Evolutionary conservation across 2,888 invertebrate species (phyloP).

Genomic region (Euphydryas editha): DNA sequence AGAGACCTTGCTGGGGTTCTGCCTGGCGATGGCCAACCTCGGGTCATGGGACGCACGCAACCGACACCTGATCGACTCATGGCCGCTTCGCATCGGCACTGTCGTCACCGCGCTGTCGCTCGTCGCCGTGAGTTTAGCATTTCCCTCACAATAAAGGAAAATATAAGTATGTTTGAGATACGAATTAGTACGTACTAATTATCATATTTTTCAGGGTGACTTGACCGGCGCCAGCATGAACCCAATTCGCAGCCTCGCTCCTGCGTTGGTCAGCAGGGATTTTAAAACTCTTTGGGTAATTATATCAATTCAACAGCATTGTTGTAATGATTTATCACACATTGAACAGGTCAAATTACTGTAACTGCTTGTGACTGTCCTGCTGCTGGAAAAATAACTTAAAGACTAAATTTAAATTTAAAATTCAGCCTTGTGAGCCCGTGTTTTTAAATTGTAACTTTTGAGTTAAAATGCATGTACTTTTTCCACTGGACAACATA

Average conservation of each 20-base stretch:
- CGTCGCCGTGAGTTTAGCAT: constrained; percentile 80
- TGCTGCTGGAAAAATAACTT: too few relatives aligned
- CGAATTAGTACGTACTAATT: neutral
- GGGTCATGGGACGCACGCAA: constrained; percentile 89
- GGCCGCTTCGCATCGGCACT: constrained; percentile 86
- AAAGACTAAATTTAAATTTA: too few relatives aligned
- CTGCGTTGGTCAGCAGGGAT: constrained; percentile 86
- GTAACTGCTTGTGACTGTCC: too few relatives aligned
- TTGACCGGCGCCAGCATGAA: constrained; percentile 89
- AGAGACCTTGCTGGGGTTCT: constrained; percentile 85
- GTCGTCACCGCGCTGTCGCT: constrained; percentile 85
- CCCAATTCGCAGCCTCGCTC: constrained; percentile 88
- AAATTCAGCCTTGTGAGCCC: too few relatives aligned
- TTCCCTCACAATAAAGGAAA: neutral
- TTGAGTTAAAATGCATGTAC: too few relatives aligned
- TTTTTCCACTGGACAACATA: too few relatives aligned
- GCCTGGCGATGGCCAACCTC: constrained; percentile 87
- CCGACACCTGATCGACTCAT: constrained; percentile 84
- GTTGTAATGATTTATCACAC: neutral
- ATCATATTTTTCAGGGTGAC: constrained; percentile 79
- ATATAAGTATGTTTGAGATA: neutral
- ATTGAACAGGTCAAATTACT: neutral
- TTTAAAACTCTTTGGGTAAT: constrained; percentile 88
- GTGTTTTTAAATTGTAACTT: too few relatives aligned
- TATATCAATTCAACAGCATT: neutral